Conservation (phyloP, 1,140 invertebrate species). For the Listronotus oregonensis region DNA sequence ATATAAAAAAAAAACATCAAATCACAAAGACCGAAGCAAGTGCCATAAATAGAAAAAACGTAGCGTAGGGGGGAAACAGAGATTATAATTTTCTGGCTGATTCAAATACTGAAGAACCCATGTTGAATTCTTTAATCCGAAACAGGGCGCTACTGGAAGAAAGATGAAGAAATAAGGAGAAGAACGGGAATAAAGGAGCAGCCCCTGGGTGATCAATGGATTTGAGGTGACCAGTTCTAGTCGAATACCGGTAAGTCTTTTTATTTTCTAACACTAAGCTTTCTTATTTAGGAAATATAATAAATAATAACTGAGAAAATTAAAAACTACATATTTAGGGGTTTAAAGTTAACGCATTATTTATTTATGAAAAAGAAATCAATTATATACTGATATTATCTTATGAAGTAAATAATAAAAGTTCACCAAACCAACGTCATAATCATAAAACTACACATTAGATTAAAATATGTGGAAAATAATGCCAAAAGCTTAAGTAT, state of each 20-base stretch:
- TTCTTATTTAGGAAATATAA: no score
- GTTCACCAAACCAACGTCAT: no score
- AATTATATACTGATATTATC: no score
- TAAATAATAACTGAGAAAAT: no score
- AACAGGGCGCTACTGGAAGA: slow-evolving; percentile 67
- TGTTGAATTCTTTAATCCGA: slow-evolving; percentile 73
- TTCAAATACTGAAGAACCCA: slow-evolving; percentile 59
- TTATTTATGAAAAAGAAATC: no score
- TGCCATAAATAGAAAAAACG: slow-evolving; percentile 37
- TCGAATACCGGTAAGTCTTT: slow-evolving; percentile 70
- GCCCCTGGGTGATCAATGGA: slow-evolving; percentile 72
- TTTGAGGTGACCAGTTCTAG: slow-evolving; percentile 80
- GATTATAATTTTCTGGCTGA: slow-evolving; percentile 50
- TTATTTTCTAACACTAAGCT: no score
- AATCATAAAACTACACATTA: no score
- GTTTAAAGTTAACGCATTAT: no score
- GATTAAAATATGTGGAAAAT: no score
- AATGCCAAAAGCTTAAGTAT: no score
- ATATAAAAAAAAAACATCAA: neutral
- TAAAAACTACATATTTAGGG: no score
- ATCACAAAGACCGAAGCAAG: slow-evolving; percentile 2
- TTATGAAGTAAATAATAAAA: no score
- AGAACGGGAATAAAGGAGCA: slow-evolving; percentile 63
- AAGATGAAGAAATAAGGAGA: slow-evolving; percentile 63
- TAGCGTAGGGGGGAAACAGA: slow-evolving; percentile 26